Percentiles rank a stretch among this genome's conserved stretches.
Evolutionary conservation across 2,888 invertebrate genomes (phyloP).

Genomic region (Polyommatus iphigenia): DNA sequence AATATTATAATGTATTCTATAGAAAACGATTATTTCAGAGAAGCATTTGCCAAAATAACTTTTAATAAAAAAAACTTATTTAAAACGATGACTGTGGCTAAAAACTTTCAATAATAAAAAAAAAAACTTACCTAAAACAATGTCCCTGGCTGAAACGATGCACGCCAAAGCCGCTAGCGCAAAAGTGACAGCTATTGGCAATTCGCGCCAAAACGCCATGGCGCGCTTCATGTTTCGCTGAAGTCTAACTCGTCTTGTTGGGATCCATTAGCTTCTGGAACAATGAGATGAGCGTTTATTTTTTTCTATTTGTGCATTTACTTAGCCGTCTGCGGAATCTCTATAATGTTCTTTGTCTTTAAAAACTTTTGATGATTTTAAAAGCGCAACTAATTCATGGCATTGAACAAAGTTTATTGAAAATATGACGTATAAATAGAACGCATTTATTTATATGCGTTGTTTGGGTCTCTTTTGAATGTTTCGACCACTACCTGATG

Average conservation of each 20-base stretch:
- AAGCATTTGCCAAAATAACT: slow-evolving; percentile 32
- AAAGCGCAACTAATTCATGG: neutral
- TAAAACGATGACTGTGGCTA: slow-evolving; percentile 68
- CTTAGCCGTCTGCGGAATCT: slow-evolving; percentile 24
- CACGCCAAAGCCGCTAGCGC: slow-evolving; percentile 56
- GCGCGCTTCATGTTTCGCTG: slow-evolving; percentile 64
- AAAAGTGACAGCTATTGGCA: slow-evolving; percentile 63
- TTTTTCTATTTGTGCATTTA: slow-evolving; percentile 39
- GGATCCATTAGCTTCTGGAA: slow-evolving; percentile 77
- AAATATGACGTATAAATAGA: too few relatives aligned
- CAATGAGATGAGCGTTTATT: slow-evolving; percentile 50
- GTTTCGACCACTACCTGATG: neutral
- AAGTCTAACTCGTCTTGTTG: slow-evolving; percentile 63
- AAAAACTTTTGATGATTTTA: slow-evolving; percentile 29
- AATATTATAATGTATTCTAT: slow-evolving; percentile 38
- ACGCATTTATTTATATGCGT: neutral
- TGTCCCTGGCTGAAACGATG: slow-evolving; percentile 63
- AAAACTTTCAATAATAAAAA: slow-evolving; percentile 40
- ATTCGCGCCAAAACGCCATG: slow-evolving; percentile 71
- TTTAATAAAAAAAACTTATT: slow-evolving; percentile 54
- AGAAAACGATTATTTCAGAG: slow-evolving; percentile 33
- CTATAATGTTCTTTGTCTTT: slow-evolving; percentile 24
- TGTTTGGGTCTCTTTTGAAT: neutral
- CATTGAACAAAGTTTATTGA: neutral
- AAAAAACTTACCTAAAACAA: slow-evolving; percentile 65